Conservation (phyloP, 2,113 vertebrate species). For the Onychorhynchus coronatus region DNA sequence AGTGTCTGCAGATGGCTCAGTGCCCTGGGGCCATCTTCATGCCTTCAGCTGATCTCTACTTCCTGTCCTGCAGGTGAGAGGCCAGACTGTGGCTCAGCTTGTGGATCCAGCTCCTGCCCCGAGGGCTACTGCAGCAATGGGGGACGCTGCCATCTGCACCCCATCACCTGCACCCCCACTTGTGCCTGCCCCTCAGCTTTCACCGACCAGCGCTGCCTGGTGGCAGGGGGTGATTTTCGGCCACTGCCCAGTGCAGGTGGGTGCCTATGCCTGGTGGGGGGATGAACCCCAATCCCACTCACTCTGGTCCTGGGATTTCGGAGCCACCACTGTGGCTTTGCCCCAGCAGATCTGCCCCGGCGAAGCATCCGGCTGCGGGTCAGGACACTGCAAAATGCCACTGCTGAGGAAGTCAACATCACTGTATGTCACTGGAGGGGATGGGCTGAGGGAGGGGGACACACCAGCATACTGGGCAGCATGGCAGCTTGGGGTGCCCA, state of each 20-base stretch:
- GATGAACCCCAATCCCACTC: fast-evolving
- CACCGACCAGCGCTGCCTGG: neutral
- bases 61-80: neutral
- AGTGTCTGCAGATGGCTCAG: neutral
- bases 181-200: neutral
- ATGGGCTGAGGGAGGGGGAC: neutral
- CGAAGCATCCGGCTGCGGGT: neutral
- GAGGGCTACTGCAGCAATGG: constrained; percentile 24
- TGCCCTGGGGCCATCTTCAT: fast-evolving
- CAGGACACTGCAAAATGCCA: neutral
- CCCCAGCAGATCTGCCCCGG: neutral
- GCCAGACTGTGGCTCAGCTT: neutral
- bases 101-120: neutral
- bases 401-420: neutral
- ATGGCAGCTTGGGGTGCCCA: neutral
- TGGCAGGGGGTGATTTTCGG: constrained; percentile 24
- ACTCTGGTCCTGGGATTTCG: neutral
- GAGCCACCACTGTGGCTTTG: fast-evolving
- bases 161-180: neutral
- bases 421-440: neutral
- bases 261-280: fast-evolving
- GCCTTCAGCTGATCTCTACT: neutral
- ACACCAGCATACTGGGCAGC: neutral
- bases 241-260: neutral
- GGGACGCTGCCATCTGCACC: neutral